Base-by-base conservation (phyloP, 1,140 invertebrate species). In the Onthophagus taurus region DNA sequence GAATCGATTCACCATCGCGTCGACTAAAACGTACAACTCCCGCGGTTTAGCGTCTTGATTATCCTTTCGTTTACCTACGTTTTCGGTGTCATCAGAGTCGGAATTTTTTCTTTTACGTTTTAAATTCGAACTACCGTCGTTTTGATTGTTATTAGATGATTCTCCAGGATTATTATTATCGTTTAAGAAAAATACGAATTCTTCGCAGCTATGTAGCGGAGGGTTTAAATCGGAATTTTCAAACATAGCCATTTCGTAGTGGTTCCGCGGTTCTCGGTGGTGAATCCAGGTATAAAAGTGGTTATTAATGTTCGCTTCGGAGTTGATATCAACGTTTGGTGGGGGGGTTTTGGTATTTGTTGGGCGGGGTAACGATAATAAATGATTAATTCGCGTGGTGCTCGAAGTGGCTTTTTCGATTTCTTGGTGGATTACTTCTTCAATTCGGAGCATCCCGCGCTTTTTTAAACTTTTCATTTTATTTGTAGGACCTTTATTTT, bases 191-290 rank as follows among this genome's bases (percentile, higher is more conserved):
- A 34, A 11, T 18, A 9, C 31, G 16, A 34, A 16, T 34, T 34
- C 14, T 34, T 14, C 6, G 13, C n/a, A 3, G 17, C 31, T 7
- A 17, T 9, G n/a, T 18, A 14, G 2, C 19, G 29, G 9, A 6
- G 38, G 16, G 18, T 17, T 13, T 4, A 41, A 12, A 33, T 46
- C 44, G 6, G 36, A 21, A 21, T 46, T 26, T 33, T 46, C 44
- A 8, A 39, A 21, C 30, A 46, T 31, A 1, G 44, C 24, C 14
- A 46, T 46, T 23, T 46, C 44, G 35, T 31, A 46, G 5, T 46
- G 20, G 9, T 39, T 46, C 3, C 6, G 4, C 9, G 44, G 36
- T n/a, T 46, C 44, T 12, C 44, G 36, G 5, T 7, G n/a, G 12
- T 34, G 8, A 11, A 39, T 20, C 44, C 44, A 41, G 17, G 21